Percentiles rank a stretch among this genome's conserved stretches.
phyloP scores from a whole-genome alignment of 2,888 invertebrate species.

The Hirtodrosophila alboralis region DNA sequence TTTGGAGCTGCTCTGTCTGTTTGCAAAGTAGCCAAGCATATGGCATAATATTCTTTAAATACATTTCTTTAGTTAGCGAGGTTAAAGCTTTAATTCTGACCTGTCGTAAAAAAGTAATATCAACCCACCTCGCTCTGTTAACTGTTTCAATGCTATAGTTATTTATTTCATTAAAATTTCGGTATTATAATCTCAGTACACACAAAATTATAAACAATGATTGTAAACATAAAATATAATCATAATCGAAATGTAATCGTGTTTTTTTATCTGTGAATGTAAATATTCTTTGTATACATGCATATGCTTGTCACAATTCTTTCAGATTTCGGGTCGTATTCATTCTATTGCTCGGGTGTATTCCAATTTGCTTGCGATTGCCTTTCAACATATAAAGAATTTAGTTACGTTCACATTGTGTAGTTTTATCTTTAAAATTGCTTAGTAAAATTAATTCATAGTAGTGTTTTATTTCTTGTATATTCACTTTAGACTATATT shows the following conservation, averaged over 20 bases:
- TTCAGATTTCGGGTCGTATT: constrained; percentile 2
- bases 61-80: constrained; percentile 29
- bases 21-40: constrained; percentile 14
- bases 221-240: constrained; percentile 13
- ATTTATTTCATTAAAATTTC: constrained; percentile 5
- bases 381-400: constrained; percentile 31
- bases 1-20: constrained; percentile 13
- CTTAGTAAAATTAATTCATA: constrained; percentile 29
- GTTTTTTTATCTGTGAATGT: constrained; percentile 13
- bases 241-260: constrained; percentile 9
- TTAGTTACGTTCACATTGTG: constrained; percentile 14
- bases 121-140: constrained; percentile 20
- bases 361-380: constrained; percentile 22
- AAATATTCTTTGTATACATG: constrained; percentile 6
- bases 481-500: constrained; percentile 23
- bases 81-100: constrained; percentile 18
- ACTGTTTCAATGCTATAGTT: constrained; percentile 13
- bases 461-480: constrained; percentile 1
- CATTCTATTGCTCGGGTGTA: constrained; percentile 19
- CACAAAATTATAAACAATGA: constrained; percentile 8
- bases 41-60: constrained; percentile 22
- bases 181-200: constrained; percentile 3
- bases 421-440: constrained; percentile 20
- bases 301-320: constrained; percentile 10
- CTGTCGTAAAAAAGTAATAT: constrained; percentile 39